Base-by-base conservation (phyloP, 2,797 vertebrate species). In the Monodelphis domestica region DNA sequence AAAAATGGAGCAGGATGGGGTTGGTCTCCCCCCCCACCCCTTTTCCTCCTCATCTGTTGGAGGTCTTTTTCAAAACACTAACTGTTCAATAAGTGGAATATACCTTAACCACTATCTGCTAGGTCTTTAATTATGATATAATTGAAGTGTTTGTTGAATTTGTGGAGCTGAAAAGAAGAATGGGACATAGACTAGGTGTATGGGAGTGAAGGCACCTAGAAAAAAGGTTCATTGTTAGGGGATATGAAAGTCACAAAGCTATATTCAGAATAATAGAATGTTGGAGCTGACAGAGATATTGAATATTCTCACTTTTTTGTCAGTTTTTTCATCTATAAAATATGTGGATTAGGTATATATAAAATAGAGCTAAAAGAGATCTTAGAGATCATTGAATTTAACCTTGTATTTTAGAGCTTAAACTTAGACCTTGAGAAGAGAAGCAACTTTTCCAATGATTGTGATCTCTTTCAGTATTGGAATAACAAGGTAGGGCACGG, bases 1-100 rank as follows among this genome's bases (percentile, higher is more conserved):
- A 91, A 53, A 50, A 11, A 12, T 1, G 51, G 56, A 4, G 33
- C 0, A 7, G 0, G 0, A n/a, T 53, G 0, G 12, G 33, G 29
- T 50, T 9, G 33, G 6, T 26, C 2, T 55, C 52, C 54, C 52
- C 15, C 17, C 38, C 21, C 6, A n/a, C 29, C 28, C 9, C 53
- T 59, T 29, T 14, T 88, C 10, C 0, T 12, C 50, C 55, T 45
- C 45, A 38, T 21, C 17, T 45, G 3, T 0, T 4, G 38, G 55
- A 21, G 21, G 3, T 56, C 88, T 52, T 45, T 89, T 87, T 55
- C 45, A 50, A 90, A 55, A 78, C 14, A 33, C 89, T 88, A 15
- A 6, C 29, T 5, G 6, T 51, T 54, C 5, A 24, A 17, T 14
- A 12, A 57, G 17, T 38, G 53, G 59, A n/a, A 21, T 17, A 78